Percentiles rank a stretch among this genome's conserved stretches.
These are phyloP conservation scores for Tapirus terrestris DNA, from an alignment of 2,113 vertebrate genomes.

Conservation along the genomic window DNA sequence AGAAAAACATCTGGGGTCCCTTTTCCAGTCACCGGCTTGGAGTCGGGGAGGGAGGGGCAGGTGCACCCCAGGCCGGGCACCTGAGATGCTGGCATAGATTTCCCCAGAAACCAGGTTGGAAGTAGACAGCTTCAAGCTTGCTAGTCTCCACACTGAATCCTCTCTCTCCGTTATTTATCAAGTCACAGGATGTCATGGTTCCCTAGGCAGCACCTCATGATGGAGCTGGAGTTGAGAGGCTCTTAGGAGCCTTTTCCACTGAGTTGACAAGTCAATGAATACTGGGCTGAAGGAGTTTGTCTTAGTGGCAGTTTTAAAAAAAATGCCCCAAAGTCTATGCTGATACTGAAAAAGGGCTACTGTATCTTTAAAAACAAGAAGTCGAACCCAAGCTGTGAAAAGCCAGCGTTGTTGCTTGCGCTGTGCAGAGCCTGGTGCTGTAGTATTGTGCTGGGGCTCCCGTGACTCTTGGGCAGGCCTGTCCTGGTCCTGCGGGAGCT, in stretches of 20 bases:
- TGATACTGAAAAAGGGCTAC: slow-evolving; percentile 80
- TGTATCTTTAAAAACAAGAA: slow-evolving; percentile 82
- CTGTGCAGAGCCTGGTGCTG: slow-evolving; percentile 86
- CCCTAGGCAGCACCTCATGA: slow-evolving; percentile 57
- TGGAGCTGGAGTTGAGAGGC: slow-evolving; percentile 55
- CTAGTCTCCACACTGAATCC: slow-evolving; percentile 82
- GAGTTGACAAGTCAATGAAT: slow-evolving; percentile 39
- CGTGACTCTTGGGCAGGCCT: slow-evolving; percentile 58
- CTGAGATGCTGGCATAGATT: slow-evolving; percentile 31
- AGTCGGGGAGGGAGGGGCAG: background rate
- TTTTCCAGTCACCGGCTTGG: background rate
- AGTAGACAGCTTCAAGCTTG: slow-evolving; percentile 76
- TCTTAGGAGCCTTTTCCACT: slow-evolving; percentile 44
- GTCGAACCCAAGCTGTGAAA: slow-evolving; percentile 88
- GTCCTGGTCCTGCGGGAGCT: slow-evolving; percentile 57
- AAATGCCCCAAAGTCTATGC: slow-evolving; percentile 70
- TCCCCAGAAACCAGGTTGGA: slow-evolving; percentile 74
- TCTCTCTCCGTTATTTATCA: slow-evolving; percentile 61
- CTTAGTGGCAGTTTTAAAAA: slow-evolving; percentile 56
- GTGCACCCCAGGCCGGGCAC: slow-evolving; percentile 13
- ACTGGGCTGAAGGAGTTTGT: slow-evolving; percentile 61
- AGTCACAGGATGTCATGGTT: slow-evolving; percentile 62
- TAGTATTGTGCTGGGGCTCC: slow-evolving; percentile 71
- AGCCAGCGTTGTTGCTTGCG: slow-evolving; percentile 74
- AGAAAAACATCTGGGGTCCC: slow-evolving; percentile 17